phyloP scores from a whole-genome alignment of 1,140 invertebrate species.

The Potamilus streckersoni region DNA sequence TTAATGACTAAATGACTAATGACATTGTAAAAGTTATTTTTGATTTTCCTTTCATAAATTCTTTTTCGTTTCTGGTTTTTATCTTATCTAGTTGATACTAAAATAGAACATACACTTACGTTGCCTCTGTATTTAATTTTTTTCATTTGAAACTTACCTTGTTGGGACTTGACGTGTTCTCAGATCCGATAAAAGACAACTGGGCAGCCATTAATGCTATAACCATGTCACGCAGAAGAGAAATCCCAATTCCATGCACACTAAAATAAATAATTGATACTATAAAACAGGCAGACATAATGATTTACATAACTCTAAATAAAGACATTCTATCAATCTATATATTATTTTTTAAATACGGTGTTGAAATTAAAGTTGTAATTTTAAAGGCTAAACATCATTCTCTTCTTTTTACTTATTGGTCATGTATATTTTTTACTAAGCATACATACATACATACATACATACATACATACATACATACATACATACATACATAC shows the following conservation, averaged over 20 bases:
- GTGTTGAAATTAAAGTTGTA: background rate
- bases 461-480: too few relatives aligned
- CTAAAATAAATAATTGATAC: background rate
- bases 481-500: too few relatives aligned
- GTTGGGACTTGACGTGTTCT: conserved; percentile 21
- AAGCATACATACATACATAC: too few relatives aligned
- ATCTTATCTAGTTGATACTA: background rate
- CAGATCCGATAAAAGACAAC: conserved; percentile 24
- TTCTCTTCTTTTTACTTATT: too few relatives aligned
- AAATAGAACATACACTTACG: background rate
- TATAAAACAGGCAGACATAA: background rate
- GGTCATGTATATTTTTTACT: too few relatives aligned
- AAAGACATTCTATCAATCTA: background rate
- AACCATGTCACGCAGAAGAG: conserved; percentile 19
- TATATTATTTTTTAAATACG: background rate
- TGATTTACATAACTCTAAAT: background rate
- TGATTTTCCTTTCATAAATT: background rate
- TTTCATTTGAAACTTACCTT: background rate
- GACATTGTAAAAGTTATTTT: too few relatives aligned
- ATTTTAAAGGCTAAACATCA: too few relatives aligned
- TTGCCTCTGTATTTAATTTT: background rate
- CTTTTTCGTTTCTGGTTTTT: background rate
- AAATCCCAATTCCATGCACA: conserved; percentile 14
- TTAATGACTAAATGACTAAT: too few relatives aligned
- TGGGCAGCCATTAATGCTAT: conserved; percentile 26